These are phyloP conservation scores for Oxyura jamaicensis DNA, from an alignment of 2,113 vertebrate genomes.

Conservation along the genomic window DNA sequence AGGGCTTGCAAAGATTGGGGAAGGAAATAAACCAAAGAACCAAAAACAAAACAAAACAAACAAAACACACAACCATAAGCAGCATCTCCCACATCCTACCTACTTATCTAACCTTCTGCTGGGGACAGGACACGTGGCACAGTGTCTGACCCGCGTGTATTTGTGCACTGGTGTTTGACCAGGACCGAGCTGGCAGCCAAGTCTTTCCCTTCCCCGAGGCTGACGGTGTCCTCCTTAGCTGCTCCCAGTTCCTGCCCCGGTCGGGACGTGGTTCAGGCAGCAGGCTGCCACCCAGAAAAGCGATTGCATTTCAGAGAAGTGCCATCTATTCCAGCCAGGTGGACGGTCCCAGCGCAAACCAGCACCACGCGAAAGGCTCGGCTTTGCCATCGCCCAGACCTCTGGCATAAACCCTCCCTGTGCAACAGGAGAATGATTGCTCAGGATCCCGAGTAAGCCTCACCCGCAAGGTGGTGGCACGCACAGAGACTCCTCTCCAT, in stretches of 20 bases:
- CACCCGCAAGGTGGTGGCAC: background rate
- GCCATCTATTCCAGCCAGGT: background rate
- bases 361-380: background rate
- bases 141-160: too few species aligned
- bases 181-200: background rate
- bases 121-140: background rate
- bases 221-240: background rate
- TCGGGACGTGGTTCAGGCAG: background rate
- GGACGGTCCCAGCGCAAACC: background rate
- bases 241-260: background rate
- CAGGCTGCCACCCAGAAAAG: background rate
- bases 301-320: accelerated
- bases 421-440: too few species aligned
- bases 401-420: background rate
- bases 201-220: background rate
- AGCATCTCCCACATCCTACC: background rate
- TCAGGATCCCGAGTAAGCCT: too few species aligned
- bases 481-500: background rate
- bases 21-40: background rate
- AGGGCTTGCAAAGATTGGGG: background rate
- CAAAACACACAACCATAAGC: background rate
- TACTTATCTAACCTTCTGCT: background rate
- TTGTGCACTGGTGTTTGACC: background rate
- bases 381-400: background rate
- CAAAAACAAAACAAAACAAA: too few species aligned